A percentile compares a stretch with the other conserved stretches of the same genome.
Conservation (phyloP, 1,140 invertebrate species). For the Wiebesia pumilae region DNA sequence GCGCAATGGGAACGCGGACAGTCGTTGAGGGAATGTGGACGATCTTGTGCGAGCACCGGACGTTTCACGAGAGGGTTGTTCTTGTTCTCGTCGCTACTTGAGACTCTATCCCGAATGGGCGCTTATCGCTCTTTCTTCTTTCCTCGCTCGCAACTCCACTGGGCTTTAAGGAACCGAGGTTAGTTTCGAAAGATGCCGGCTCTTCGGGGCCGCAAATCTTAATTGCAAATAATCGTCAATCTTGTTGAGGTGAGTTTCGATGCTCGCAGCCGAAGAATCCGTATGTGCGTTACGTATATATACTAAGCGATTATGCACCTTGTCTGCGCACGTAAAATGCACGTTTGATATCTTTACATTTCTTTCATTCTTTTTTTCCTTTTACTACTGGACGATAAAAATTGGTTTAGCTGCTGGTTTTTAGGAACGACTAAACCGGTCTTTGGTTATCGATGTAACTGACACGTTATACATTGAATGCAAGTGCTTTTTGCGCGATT, state of each 20-base stretch:
- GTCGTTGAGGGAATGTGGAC: neutral
- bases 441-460: neutral
- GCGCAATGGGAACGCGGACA: neutral
- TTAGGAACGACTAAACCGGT: conserved; percentile 1
- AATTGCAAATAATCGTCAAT: conserved; percentile 39
- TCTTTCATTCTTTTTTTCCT: neutral
- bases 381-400: neutral
- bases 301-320: neutral
- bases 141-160: neutral
- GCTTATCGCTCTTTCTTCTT: neutral
- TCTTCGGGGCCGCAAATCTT: conserved; percentile 23
- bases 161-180: conserved; percentile 1
- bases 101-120: neutral
- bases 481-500: neutral
- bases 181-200: conserved; percentile 22
- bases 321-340: neutral
- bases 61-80: neutral
- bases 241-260: neutral
- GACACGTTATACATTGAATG: neutral
- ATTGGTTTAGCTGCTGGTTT: neutral
- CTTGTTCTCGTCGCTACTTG: neutral
- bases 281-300: neutral
- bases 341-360: neutral
- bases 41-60: neutral
- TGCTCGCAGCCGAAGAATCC: neutral